A percentile compares a stretch with the other conserved stretches of the same genome.
phyloP scores from a whole-genome alignment of 1,140 invertebrate genomes.

The Macrotrachela quadricornifera region DNA sequence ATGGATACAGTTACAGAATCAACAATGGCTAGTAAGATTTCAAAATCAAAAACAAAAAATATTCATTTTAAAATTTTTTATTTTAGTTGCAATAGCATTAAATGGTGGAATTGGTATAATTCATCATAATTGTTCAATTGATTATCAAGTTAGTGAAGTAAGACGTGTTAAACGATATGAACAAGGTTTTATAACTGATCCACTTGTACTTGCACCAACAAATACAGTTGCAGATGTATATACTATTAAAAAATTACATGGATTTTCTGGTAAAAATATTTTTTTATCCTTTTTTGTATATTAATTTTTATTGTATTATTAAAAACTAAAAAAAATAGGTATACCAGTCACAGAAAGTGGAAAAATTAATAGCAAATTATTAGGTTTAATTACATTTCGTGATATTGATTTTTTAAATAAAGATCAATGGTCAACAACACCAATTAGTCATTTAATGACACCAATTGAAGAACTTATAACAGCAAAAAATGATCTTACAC shows the following conservation, averaged over 20 bases:
- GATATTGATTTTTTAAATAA: slow-evolving; percentile 72
- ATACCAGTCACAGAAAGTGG: slow-evolving; percentile 85
- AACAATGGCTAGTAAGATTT: slow-evolving; percentile 79
- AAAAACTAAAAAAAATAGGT: slow-evolving; percentile 57
- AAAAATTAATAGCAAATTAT: slow-evolving; percentile 65
- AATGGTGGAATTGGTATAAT: slow-evolving; percentile 93
- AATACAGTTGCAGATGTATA: slow-evolving; percentile 67
- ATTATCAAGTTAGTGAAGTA: slow-evolving; percentile 88
- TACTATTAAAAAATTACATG: slow-evolving; percentile 63
- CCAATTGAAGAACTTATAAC: slow-evolving; percentile 60
- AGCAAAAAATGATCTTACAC: slow-evolving; percentile 60
- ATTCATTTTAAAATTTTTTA: slow-evolving; percentile 1
- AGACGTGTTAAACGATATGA: slow-evolving; percentile 87
- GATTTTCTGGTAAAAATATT: slow-evolving; percentile 52
- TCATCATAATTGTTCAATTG: slow-evolving; percentile 84
- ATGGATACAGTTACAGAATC: slow-evolving; percentile 99
- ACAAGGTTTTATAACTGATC: slow-evolving; percentile 91
- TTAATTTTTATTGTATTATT: too few relatives aligned
- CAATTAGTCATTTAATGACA: slow-evolving; percentile 49
- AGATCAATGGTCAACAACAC: slow-evolving; percentile 33
- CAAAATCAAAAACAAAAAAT: slow-evolving; percentile 17
- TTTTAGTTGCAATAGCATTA: slow-evolving; percentile 34
- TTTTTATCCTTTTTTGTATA: too few relatives aligned
- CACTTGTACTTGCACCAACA: slow-evolving; percentile 63
- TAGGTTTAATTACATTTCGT: slow-evolving; percentile 78